Evolutionary conservation across 2,797 vertebrate genomes (phyloP).

Genomic region (Enteromius anoplus): DNA sequence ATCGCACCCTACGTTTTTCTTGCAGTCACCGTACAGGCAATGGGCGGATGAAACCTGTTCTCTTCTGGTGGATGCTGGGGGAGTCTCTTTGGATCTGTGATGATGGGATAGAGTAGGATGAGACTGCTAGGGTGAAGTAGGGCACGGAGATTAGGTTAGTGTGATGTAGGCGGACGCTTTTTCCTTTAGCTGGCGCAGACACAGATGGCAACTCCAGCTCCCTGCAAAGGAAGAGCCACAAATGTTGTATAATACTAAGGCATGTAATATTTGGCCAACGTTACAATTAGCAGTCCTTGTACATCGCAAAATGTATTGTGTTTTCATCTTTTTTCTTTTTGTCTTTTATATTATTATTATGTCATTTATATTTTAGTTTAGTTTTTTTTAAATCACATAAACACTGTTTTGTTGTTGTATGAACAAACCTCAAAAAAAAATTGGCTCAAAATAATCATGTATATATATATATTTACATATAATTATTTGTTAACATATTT

Average conservation of each 20-base stretch:
- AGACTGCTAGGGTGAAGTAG: conserved; percentile 59
- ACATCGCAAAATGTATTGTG: not conserved
- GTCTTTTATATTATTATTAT: too few relatives aligned
- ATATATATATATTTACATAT: too few relatives aligned
- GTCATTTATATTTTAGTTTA: not conserved
- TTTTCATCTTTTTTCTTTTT: not conserved
- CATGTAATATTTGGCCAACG: conserved; percentile 14
- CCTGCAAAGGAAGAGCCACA: conserved; percentile 70
- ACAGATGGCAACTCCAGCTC: conserved; percentile 95
- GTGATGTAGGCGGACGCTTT: conserved; percentile 96
- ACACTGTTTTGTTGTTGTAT: not conserved
- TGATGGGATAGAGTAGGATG: conserved; percentile 61
- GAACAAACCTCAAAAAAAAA: not conserved
- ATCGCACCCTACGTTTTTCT: conserved; percentile 17
- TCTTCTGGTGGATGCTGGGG: conserved; percentile 39
- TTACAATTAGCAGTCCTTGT: not conserved
- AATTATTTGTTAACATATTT: too few relatives aligned
- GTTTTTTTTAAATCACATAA: not conserved
- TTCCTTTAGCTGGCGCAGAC: conserved; percentile 92
- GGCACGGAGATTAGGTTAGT: conserved; percentile 83
- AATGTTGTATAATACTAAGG: conserved; percentile 1
- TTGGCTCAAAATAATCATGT: too few relatives aligned
- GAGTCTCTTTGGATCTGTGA: conserved; percentile 56
- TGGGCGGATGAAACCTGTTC: conserved; percentile 13
- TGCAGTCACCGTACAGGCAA: conserved; percentile 19